phyloP scores from a whole-genome alignment of 2,888 invertebrate species.

The Cantharis nigra region DNA sequence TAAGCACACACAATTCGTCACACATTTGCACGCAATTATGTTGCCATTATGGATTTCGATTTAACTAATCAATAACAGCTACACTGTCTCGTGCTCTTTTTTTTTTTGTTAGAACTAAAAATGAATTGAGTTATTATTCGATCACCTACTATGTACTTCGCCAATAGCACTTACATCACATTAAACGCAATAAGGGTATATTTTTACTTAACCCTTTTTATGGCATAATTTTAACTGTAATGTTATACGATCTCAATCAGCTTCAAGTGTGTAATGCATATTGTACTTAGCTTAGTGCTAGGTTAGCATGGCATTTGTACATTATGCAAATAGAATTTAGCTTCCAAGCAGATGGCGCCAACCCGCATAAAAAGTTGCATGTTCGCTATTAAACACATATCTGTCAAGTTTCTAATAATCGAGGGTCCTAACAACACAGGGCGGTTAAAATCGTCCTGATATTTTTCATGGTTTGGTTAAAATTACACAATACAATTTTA shows the following conservation, averaged over 20 bases:
- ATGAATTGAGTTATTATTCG: not conserved
- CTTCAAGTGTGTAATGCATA: constrained; percentile 49
- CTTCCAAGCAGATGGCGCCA: constrained; percentile 44
- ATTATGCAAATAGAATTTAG: constrained; percentile 48
- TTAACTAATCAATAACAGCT: not conserved
- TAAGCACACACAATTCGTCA: not conserved
- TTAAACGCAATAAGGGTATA: not conserved
- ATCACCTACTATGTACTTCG: not conserved
- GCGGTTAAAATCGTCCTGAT: constrained; percentile 29
- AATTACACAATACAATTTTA: not conserved
- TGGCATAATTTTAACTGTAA: constrained; percentile 44
- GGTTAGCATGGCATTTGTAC: constrained; percentile 49
- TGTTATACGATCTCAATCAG: constrained; percentile 51
- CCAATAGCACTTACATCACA: not conserved
- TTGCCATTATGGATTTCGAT: not conserved
- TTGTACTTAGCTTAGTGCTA: constrained; percentile 41
- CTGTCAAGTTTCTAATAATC: constrained; percentile 35
- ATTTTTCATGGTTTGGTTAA: constrained; percentile 31
- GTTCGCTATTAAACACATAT: constrained; percentile 44
- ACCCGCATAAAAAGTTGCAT: constrained; percentile 38
- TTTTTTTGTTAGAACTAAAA: not conserved
- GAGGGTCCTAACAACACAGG: constrained; percentile 18
- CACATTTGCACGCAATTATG: not conserved
- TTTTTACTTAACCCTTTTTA: not conserved
- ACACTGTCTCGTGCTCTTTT: not conserved